phyloP scores from a whole-genome alignment of 2,888 invertebrate species.

The Gasteruption jaculator region DNA sequence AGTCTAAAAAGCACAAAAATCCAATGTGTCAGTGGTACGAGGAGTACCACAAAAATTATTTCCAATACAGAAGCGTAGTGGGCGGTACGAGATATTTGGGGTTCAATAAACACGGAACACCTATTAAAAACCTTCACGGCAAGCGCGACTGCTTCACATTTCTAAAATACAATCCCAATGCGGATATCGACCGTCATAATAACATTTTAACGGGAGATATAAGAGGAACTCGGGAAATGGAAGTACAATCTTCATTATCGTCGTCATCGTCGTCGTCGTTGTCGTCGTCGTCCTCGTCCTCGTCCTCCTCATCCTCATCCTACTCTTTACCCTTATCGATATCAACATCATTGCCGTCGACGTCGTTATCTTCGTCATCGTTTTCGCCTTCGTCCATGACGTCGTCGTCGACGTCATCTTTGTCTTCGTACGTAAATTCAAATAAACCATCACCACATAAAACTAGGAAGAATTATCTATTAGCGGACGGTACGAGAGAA shows the following conservation, averaged over 20 bases:
- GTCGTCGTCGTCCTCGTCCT: constrained; percentile 35
- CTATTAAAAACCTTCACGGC: constrained; percentile 51
- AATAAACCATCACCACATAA: constrained; percentile 26
- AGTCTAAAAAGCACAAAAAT: constrained; percentile 59
- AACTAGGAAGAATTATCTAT: constrained; percentile 35
- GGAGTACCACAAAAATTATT: constrained; percentile 61
- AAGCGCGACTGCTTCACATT: constrained; percentile 61
- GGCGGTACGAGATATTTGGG: constrained; percentile 61
- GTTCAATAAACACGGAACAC: constrained; percentile 61
- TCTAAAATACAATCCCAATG: constrained; percentile 61
- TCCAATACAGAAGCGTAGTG: constrained; percentile 61
- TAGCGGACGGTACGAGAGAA: constrained; percentile 31
- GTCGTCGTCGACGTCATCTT: constrained; percentile 4
- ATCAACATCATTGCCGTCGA: background rate
- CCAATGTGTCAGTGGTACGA: constrained; percentile 64
- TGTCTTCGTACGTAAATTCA: background rate
- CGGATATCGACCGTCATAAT: constrained; percentile 63
- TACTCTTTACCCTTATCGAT: background rate
- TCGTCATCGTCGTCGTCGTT: constrained; percentile 49
- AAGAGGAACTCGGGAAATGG: too few species aligned
- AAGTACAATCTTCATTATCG: too few species aligned
- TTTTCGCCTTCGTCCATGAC: background rate
- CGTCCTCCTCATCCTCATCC: constrained; percentile 12
- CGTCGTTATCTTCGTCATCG: background rate
- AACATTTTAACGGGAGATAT: too few species aligned